Percentiles rank a stretch among this genome's conserved stretches.
Conservation (phyloP, 2,113 vertebrate species). For the Tragelaphus buxtoni region DNA sequence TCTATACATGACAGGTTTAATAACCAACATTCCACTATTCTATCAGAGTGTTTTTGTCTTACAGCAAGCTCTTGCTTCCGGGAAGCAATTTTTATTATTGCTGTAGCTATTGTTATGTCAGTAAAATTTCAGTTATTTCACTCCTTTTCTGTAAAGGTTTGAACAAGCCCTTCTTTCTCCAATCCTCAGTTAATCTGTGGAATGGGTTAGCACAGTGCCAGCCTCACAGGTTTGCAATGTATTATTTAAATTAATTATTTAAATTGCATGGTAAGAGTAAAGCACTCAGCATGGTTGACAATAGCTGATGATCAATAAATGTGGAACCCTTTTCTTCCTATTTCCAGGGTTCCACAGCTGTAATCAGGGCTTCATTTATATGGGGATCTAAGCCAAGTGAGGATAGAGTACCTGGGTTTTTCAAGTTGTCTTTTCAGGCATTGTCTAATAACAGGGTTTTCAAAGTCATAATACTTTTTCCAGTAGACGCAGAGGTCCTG, state of each 20-base stretch:
- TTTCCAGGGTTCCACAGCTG: background rate
- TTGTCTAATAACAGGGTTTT: accelerated
- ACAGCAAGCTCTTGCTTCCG: background rate
- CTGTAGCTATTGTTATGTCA: background rate
- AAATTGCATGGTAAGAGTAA: background rate
- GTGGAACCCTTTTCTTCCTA: background rate
- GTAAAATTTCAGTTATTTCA: background rate
- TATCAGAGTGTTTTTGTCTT: background rate
- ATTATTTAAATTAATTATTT: background rate
- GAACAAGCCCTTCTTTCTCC: background rate
- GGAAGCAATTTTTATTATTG: background rate
- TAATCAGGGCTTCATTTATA: accelerated
- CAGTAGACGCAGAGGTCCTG: conserved; percentile 39
- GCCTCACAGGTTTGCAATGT: background rate
- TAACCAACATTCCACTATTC: background rate
- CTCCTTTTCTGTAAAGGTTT: background rate
- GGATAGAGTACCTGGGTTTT: conserved; percentile 22
- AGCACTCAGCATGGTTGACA: background rate
- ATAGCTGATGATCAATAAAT: no score
- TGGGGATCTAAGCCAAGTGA: accelerated
- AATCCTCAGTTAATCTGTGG: background rate
- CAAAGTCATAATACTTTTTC: background rate
- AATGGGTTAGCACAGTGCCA: background rate
- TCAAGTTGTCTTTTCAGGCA: background rate
- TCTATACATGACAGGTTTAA: accelerated